Evolutionary conservation across 2,888 invertebrate species (phyloP).

Genomic region (Hipparchia sbordonii): DNA sequence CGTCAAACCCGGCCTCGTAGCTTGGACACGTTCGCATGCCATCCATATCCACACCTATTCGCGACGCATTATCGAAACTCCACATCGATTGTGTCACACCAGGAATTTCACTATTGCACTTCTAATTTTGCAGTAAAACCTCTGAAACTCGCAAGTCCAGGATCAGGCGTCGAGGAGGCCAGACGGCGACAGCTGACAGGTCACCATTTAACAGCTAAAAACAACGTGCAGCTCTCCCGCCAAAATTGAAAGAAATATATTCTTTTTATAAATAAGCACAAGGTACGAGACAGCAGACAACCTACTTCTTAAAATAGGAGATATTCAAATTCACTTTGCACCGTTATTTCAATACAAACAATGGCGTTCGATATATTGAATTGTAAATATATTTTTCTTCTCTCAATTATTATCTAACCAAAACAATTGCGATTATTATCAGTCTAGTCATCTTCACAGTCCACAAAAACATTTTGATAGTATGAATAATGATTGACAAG

Average conservation of each 20-base stretch:
- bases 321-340: conserved; percentile 39
- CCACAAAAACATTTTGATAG: not conserved
- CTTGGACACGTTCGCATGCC: conserved; percentile 71
- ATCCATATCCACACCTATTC: conserved; percentile 75
- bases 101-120: conserved; percentile 70
- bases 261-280: conserved; percentile 57
- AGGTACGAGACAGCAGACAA: conserved; percentile 15
- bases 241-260: conserved; percentile 70
- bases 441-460: not conserved
- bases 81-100: conserved; percentile 66
- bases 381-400: conserved; percentile 30
- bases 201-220: conserved; percentile 62
- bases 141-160: conserved; percentile 62
- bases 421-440: conserved; percentile 1
- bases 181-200: conserved; percentile 74
- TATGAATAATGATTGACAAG: not conserved
- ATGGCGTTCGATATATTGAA: conserved; percentile 43
- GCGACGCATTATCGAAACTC: conserved; percentile 71
- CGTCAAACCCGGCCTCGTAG: conserved; percentile 77
- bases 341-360: conserved; percentile 46
- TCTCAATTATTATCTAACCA: conserved; percentile 5
- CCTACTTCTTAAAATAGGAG: conserved; percentile 9
- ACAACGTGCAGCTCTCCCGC: conserved; percentile 72
- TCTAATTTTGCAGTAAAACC: conserved; percentile 67
- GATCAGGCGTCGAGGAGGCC: conserved; percentile 64